Evolutionary conservation across 1,140 invertebrate species (phyloP).

Genomic region (Physella acuta): DNA sequence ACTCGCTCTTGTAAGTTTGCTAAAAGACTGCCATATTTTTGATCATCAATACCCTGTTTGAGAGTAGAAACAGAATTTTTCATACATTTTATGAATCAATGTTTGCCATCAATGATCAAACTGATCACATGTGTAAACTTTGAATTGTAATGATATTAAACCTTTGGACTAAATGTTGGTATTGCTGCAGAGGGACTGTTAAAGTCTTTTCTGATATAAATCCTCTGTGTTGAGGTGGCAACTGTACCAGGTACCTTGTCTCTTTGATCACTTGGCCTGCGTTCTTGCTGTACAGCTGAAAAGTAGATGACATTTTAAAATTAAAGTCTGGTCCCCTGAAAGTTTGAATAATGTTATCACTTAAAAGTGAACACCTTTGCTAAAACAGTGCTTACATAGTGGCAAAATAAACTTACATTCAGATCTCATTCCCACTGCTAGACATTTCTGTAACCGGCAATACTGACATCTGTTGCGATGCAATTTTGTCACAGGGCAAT

Average conservation of each 20-base stretch:
- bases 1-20: slow-evolving; percentile 57
- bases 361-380: no score
- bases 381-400: neutral
- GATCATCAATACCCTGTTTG: slow-evolving; percentile 25
- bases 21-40: slow-evolving; percentile 41
- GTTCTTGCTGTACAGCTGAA: slow-evolving; percentile 65
- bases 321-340: neutral
- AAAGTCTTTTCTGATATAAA: slow-evolving; percentile 61
- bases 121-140: neutral
- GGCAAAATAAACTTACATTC: slow-evolving; percentile 78
- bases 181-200: slow-evolving; percentile 58
- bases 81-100: neutral
- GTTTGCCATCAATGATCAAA: neutral
- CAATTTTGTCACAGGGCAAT: slow-evolving; percentile 96
- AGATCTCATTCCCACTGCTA: slow-evolving; percentile 95
- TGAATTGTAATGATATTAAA: slow-evolving; percentile 11
- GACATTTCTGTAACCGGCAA: slow-evolving; percentile 94
- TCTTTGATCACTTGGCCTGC: slow-evolving; percentile 60
- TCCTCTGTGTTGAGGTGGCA: slow-evolving; percentile 59
- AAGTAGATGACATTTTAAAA: neutral
- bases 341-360: no score
- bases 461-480: slow-evolving; percentile 95
- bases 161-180: slow-evolving; percentile 53
- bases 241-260: slow-evolving; percentile 48
- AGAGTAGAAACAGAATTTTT: neutral